Evolutionary conservation across 2,888 invertebrate genomes (phyloP), one percentile per base, ranked within the genome.

Genomic region (Lapara coniferarum): DNA sequence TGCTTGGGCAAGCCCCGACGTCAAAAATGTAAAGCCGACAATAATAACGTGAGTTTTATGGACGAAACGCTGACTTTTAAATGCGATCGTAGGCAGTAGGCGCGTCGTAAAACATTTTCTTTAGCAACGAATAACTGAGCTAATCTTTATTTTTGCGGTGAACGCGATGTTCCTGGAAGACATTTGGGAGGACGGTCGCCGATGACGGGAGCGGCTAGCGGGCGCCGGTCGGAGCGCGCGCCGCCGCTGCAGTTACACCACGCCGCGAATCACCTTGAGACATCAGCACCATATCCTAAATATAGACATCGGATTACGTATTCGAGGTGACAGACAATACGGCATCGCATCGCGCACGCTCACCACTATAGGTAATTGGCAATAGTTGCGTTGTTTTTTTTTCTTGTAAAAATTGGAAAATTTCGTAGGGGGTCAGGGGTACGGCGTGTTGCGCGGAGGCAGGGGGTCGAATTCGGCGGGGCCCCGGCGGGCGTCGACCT

Each of bases 401-500:
- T n/a, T n/a, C n/a, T n/a, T 69, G 59, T 68, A 78, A 72, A 82
- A 85, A 86, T 84, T 81, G 79, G 81, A 84, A 77, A 83, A 85
- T 83, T 82, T 77, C 75, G 71, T 77, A 75, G 78, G 77, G 81
- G 84, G 84, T 83, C 78, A 84, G 87, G 84, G 85, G 84, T 81
- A 76, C 75, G 78, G 71, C 79, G 72, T 72, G 75, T 2, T 13
- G 77, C 71, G 78, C 78, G 84, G 84, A 83, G 85, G 81, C 77
- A 78, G 83, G 82, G 84, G 83, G 85, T 85, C 84, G 85, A 83
- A 87, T 89, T 89, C 85, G 86, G 88, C 82, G 89, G 89, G 89
- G 88, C 63, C 88, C 89, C 83, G 82, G 85, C 89, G 92, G 91
- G 84, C 92, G 89, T 91, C 91, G 92, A 92, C 91, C 92, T 87